These are phyloP conservation scores for Leptopilina clavipes DNA, from an alignment of 1,140 invertebrate species.

Conservation along the genomic window DNA sequence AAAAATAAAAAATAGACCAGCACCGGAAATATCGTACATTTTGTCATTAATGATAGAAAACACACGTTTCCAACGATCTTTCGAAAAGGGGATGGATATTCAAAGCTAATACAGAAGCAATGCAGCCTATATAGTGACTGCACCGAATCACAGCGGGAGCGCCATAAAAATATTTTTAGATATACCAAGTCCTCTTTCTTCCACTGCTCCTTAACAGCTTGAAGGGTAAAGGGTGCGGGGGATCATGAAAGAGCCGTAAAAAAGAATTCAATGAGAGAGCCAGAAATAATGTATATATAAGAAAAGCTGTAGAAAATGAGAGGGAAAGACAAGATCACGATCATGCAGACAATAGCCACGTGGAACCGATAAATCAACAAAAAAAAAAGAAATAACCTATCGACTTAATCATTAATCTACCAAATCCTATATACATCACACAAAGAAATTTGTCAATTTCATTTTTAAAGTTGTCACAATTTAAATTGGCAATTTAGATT, in stretches of 20 bases:
- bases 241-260: slow-evolving; percentile 39
- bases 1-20: not conserved
- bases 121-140: slow-evolving; percentile 37
- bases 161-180: slow-evolving; percentile 72
- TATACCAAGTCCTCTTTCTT: slow-evolving; percentile 49
- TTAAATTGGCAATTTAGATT: too few species aligned
- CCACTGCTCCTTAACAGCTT: slow-evolving; percentile 36
- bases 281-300: slow-evolving; percentile 10
- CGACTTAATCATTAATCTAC: too few species aligned
- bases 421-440: too few species aligned
- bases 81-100: slow-evolving; percentile 43
- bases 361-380: slow-evolving; percentile 63
- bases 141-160: slow-evolving; percentile 63
- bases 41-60: slow-evolving; percentile 44
- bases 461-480: too few species aligned
- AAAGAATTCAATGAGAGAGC: slow-evolving; percentile 36
- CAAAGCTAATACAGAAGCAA: slow-evolving; percentile 52
- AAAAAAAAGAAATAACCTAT: too few species aligned
- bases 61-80: slow-evolving; percentile 24
- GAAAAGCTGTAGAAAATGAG: slow-evolving; percentile 43
- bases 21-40: slow-evolving; percentile 51
- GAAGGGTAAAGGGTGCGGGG: slow-evolving; percentile 36
- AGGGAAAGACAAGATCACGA: slow-evolving; percentile 44
- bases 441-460: too few species aligned
- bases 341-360: slow-evolving; percentile 59